These are phyloP conservation scores for Hippoglossus hippoglossus DNA, from an alignment of 2,797 vertebrate species.

Conservation along the genomic window DNA sequence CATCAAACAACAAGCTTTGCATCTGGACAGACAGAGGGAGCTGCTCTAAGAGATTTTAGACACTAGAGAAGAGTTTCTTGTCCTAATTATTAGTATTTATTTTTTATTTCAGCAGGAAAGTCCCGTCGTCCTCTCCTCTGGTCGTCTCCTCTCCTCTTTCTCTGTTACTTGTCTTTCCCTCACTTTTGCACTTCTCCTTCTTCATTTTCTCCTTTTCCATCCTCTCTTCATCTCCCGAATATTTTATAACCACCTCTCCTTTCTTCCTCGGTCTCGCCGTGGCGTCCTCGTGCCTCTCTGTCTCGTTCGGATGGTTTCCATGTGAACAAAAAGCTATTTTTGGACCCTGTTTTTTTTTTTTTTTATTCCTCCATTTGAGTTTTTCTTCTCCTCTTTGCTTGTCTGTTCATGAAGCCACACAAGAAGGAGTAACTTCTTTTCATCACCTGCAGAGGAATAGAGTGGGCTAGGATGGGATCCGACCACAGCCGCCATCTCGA, in stretches of 20 bases:
- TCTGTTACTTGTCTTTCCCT: too few relatives aligned
- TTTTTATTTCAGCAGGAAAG: too few relatives aligned
- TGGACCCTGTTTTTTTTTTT: constrained; percentile 16
- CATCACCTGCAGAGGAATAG: not conserved
- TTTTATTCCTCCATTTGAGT: not conserved
- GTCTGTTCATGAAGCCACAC: not conserved
- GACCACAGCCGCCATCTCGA: not conserved
- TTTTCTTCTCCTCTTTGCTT: not conserved
- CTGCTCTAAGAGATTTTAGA: too few relatives aligned
- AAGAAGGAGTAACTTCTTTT: not conserved
- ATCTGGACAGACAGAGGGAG: too few relatives aligned
- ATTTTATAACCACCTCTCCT: not conserved
- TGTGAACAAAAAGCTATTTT: constrained; percentile 74
- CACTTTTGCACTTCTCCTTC: not conserved
- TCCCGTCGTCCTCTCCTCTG: not conserved
- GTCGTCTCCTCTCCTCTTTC: not conserved
- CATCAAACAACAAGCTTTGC: too few relatives aligned
- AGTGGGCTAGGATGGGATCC: not conserved
- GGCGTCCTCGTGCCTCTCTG: not conserved
- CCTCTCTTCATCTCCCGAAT: rapidly evolving
- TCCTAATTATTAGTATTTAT: too few relatives aligned
- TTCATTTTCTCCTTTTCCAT: rapidly evolving
- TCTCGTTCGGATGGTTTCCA: constrained; percentile 65
- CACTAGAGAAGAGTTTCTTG: too few relatives aligned
- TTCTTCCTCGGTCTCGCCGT: not conserved